Percentiles rank a stretch among this genome's conserved stretches.
Evolutionary conservation across 2,113 vertebrate species (phyloP).

Genomic region (Synodontis membranacea): DNA sequence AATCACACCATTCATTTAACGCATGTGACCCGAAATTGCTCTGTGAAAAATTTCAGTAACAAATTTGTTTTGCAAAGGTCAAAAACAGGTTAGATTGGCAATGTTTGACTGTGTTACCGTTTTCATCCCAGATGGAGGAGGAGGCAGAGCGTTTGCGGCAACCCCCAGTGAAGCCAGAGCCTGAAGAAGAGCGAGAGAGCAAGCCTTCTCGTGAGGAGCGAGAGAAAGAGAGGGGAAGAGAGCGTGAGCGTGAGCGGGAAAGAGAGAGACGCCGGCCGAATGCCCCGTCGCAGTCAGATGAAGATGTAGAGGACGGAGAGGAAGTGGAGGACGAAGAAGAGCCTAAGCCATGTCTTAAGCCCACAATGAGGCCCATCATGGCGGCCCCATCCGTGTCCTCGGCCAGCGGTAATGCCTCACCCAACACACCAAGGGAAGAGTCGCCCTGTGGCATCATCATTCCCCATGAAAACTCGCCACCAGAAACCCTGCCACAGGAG

Average conservation of each 20-base stretch:
- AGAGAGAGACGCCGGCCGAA: slow-evolving; percentile 70
- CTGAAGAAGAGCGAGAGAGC: slow-evolving; percentile 85
- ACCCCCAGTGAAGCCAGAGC: slow-evolving; percentile 87
- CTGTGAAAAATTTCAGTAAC: not conserved
- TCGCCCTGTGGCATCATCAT: slow-evolving; percentile 99
- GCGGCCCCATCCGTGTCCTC: slow-evolving; percentile 94
- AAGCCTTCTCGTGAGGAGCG: slow-evolving; percentile 73
- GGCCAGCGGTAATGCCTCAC: slow-evolving; percentile 89
- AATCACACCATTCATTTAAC: not conserved
- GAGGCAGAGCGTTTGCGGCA: slow-evolving; percentile 93
- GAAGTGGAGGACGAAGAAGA: slow-evolving; percentile 86
- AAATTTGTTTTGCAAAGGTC: not conserved
- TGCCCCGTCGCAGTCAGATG: slow-evolving; percentile 80
- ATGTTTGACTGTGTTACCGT: not conserved
- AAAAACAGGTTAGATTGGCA: not conserved
- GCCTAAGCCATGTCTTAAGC: slow-evolving; percentile 89
- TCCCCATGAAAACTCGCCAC: slow-evolving; percentile 97
- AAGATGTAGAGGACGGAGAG: slow-evolving; percentile 87
- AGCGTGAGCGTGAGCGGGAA: slow-evolving; percentile 85
- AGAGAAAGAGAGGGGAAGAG: slow-evolving; percentile 79
- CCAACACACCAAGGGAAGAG: slow-evolving; percentile 91
- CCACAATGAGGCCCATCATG: slow-evolving; percentile 92
- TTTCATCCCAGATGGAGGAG: slow-evolving; percentile 89
- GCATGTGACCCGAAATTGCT: not conserved
- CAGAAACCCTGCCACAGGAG: slow-evolving; percentile 87